phyloP scores from a whole-genome alignment of 2,797 vertebrate species.

The Eulemur rubriventer region DNA sequence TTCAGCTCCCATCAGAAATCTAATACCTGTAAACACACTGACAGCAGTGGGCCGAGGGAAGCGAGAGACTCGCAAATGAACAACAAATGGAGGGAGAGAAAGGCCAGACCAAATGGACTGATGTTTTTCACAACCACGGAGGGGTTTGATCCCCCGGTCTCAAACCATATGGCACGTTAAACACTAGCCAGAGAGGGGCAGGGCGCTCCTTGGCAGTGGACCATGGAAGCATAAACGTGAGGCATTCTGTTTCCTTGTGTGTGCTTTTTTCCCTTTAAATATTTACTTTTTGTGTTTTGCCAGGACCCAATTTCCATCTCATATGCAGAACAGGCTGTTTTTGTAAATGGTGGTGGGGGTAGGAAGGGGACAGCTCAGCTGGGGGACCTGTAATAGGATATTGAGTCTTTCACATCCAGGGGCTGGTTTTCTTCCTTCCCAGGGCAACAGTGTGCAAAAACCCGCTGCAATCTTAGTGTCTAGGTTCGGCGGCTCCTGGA shows the following conservation, averaged over 20 bases:
- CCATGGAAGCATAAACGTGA: conserved; percentile 81
- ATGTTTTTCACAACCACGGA: conserved; percentile 74
- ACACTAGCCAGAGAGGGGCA: conserved; percentile 60
- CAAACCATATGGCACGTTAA: conserved; percentile 77
- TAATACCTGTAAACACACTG: conserved; percentile 82
- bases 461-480: not conserved
- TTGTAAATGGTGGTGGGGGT: conserved; percentile 53
- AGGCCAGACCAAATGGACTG: conserved; percentile 78
- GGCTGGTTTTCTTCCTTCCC: not conserved
- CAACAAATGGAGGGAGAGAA: conserved; percentile 81
- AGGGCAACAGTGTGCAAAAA: not conserved
- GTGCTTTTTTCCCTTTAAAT: conserved; percentile 83
- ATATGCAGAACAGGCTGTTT: conserved; percentile 72
- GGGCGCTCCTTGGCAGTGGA: conserved; percentile 77
- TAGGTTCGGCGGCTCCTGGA: not conserved
- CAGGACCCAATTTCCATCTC: conserved; percentile 78
- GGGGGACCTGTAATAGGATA: not conserved
- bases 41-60: conserved; percentile 72
- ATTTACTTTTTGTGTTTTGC: conserved; percentile 84
- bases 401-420: not conserved
- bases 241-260: conserved; percentile 80
- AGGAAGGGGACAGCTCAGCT: conserved; percentile 46
- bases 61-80: conserved; percentile 84
- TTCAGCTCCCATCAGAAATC: conserved; percentile 79
- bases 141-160: conserved; percentile 76